phyloP scores from a whole-genome alignment of 1,140 invertebrate genomes.

The Cydia amplana region DNA sequence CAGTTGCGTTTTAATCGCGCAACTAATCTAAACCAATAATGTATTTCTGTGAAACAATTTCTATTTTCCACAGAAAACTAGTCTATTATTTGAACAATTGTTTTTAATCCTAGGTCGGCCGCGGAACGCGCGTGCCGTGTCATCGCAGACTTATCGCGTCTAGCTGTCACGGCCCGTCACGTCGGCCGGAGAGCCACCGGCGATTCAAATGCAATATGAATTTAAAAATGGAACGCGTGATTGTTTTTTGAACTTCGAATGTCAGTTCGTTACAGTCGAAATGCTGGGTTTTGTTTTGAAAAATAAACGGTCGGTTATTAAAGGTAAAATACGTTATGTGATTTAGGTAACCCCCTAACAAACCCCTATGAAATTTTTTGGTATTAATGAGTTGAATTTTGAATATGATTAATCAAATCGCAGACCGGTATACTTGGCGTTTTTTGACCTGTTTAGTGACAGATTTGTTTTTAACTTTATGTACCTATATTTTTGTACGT shows the following conservation, averaged over 20 bases:
- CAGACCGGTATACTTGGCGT: background rate
- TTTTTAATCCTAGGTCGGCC: constrained; percentile 32
- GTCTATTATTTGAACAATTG: constrained; percentile 15
- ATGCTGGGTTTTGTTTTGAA: background rate
- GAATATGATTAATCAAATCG: background rate
- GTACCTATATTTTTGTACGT: background rate
- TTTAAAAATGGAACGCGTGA: constrained; percentile 49
- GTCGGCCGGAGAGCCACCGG: constrained; percentile 36
- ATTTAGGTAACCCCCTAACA: no score
- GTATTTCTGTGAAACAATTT: background rate
- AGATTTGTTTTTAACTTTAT: background rate
- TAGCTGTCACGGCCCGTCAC: constrained; percentile 59
- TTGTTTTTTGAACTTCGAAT: constrained; percentile 41
- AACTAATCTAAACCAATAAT: background rate
- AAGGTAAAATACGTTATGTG: background rate
- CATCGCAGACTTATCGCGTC: constrained; percentile 59
- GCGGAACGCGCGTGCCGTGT: constrained; percentile 53
- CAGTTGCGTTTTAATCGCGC: background rate
- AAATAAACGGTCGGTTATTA: background rate
- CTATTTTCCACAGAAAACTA: background rate
- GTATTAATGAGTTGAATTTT: background rate
- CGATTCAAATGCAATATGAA: constrained; percentile 48
- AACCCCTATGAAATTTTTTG: background rate
- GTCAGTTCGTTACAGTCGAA: background rate
- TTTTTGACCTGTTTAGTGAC: no score